Base-by-base conservation (phyloP, 2,113 vertebrate species). In the Sardina pilchardus region DNA sequence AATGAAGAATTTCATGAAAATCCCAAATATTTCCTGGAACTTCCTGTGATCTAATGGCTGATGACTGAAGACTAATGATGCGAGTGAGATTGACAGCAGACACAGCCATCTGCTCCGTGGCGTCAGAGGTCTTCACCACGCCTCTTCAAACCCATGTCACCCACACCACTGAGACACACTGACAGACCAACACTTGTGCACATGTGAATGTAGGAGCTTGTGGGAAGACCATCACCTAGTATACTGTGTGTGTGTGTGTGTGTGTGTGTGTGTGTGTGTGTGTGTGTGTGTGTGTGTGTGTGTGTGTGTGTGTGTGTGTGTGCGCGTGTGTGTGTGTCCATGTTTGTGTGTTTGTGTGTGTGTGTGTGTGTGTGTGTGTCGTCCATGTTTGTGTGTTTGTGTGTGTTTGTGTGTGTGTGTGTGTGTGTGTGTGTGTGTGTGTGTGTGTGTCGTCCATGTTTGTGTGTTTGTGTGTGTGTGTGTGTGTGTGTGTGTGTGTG, bases 181-280 rank as follows among this genome's bases (percentile, higher is more conserved):
- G 59, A 63, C 59, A 78, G 63, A 8, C 26, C 12, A 4, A 34
- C 9, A 71, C 26, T 30, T 10, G n/a, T 30, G 71, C 4, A 78
- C 71, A 78, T 78, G 71, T 1, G 71, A 78, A 78, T 36, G 16
- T 34, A 34, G 1, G 14, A 39, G 71, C 3, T 16, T 14, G 71
- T 78, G 71, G 12, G 91, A 59, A 90, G 90, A 90, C 87, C 91
- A 90, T 89, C 88, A 85, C n/a, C n/a, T 83, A 85, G 88, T 92
- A 34, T 92, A 92, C 91, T 92, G 53, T 56, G 17, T 19, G 3
- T 7, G 50, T 56, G 50, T 56, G 81, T 89, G 45, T 82, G 43
- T 44, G 50, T 36, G 24, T 6, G 48, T 56, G 48, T 36, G 82
- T 16, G 26, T 50, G 17, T 59, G 47, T 59, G 82, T 56, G 7